Conservation (phyloP, 2,888 invertebrate species). For the Acrobasis repandana region DNA sequence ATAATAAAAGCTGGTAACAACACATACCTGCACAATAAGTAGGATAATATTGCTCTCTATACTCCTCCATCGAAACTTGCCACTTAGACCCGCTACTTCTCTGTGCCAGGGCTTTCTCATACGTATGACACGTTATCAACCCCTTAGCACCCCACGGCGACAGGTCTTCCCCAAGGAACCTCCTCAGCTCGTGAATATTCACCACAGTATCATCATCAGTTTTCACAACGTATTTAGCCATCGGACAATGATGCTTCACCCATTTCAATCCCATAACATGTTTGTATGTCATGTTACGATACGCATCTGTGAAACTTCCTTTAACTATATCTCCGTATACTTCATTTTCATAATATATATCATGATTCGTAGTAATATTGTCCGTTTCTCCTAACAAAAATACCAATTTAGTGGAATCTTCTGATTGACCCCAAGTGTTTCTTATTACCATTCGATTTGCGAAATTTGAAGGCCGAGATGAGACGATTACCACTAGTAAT, state of each 20-base stretch:
- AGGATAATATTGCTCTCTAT: conserved; percentile 85
- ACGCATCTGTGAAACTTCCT: conserved; percentile 89
- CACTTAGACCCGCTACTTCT: conserved; percentile 88
- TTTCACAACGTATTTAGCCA: conserved; percentile 87
- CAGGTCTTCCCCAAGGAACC: conserved; percentile 81
- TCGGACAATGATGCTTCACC: conserved; percentile 87
- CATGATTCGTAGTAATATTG: conserved; percentile 48
- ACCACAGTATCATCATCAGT: conserved; percentile 90
- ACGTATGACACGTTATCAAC: conserved; percentile 85
- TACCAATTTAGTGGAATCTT: conserved; percentile 80
- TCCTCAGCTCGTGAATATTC: conserved; percentile 84
- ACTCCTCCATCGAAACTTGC: conserved; percentile 88
- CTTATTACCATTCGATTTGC: conserved; percentile 86
- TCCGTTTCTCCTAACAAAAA: conserved; percentile 85
- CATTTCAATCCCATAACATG: conserved; percentile 92
- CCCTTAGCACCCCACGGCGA: conserved; percentile 84
- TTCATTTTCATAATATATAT: conserved; percentile 82
- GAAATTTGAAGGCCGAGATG: conserved; percentile 86
- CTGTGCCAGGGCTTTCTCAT: conserved; percentile 77
- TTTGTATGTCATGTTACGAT: conserved; percentile 92
- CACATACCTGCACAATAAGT: conserved; percentile 87
- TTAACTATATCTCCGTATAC: conserved; percentile 87
- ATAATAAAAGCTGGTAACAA: not conserved
- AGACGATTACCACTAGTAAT: conserved; percentile 85
- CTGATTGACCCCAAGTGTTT: conserved; percentile 87